Evolutionary conservation across 2,113 vertebrate species (phyloP).

Genomic region (Protobothrops mucrosquamatus): DNA sequence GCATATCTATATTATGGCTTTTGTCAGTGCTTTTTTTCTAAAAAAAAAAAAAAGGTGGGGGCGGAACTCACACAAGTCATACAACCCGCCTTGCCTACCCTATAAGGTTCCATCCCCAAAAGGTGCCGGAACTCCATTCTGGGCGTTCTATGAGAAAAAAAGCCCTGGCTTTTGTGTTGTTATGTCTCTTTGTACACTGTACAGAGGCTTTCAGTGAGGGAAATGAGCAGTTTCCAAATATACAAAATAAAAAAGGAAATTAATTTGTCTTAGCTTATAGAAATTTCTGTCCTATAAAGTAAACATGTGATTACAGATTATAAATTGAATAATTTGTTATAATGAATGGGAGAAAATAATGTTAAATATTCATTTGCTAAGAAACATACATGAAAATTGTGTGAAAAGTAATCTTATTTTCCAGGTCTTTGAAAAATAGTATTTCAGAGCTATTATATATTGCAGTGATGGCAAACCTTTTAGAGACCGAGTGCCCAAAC

Average conservation of each 20-base stretch:
- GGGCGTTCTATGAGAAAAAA: too few relatives aligned
- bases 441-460: not conserved
- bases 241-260: not conserved
- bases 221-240: not conserved
- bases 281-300: constrained; percentile 1
- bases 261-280: not conserved
- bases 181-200: not conserved
- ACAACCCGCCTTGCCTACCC: too few relatives aligned
- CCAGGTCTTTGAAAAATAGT: not conserved
- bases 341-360: not conserved
- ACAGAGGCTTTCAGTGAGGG: not conserved
- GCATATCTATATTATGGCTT: not conserved
- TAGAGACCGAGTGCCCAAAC: too few relatives aligned
- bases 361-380: not conserved
- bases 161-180: not conserved
- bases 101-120: too few relatives aligned
- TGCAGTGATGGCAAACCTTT: too few relatives aligned
- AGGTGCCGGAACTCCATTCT: too few relatives aligned
- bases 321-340: not conserved
- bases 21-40: not conserved
- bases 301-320: not conserved
- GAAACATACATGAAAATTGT: not conserved
- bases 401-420: not conserved
- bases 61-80: too few relatives aligned
- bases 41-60: too few relatives aligned